Evolutionary conservation across 2,888 invertebrate genomes (phyloP).

Genomic region (Eupithecia subumbrata): DNA sequence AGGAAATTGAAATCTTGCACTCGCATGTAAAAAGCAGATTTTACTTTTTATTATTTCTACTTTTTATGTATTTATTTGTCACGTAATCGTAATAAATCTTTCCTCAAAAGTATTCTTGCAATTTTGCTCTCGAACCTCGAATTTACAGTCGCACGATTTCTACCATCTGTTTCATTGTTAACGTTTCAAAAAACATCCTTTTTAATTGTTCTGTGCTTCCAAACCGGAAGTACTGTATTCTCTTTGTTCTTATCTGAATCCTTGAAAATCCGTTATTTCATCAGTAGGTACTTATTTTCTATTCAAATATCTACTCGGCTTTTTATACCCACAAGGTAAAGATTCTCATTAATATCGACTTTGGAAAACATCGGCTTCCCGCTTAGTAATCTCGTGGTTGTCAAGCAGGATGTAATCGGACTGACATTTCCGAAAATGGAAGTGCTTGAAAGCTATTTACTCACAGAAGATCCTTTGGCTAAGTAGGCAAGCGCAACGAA

Average conservation of each 20-base stretch:
- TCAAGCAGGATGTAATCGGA: constrained; percentile 27
- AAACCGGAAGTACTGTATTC: neutral
- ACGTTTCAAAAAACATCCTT: neutral
- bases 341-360: constrained; percentile 49
- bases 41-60: too few species aligned
- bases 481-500: neutral
- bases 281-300: constrained; percentile 38
- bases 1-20: neutral
- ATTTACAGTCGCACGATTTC: neutral
- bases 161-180: neutral
- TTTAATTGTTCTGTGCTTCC: neutral
- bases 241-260: constrained; percentile 10
- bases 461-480: neutral
- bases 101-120: neutral
- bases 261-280: constrained; percentile 29
- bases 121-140: neutral
- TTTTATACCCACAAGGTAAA: constrained; percentile 40
- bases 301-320: constrained; percentile 29
- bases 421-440: constrained; percentile 15
- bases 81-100: constrained; percentile 2
- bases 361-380: constrained; percentile 40
- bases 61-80: neutral
- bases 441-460: neutral
- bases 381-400: constrained; percentile 33
- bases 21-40: neutral